These are phyloP conservation scores for Paedocypris sp. DNA, from an alignment of 2,113 vertebrate genomes.

Conservation along the genomic window DNA sequence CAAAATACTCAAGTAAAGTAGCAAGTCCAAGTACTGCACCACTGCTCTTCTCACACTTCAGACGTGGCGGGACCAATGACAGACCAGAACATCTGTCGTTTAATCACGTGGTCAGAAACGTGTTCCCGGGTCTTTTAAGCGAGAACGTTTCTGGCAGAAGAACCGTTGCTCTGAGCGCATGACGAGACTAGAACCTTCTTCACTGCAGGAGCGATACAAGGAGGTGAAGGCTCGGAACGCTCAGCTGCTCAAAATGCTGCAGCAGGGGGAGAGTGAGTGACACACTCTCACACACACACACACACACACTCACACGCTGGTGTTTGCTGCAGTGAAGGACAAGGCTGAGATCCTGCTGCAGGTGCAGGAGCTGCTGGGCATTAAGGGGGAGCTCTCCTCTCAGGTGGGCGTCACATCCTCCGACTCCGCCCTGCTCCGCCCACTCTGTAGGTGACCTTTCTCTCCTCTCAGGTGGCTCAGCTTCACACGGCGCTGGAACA, in stretches of 20 bases:
- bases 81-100: too few species aligned
- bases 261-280: conserved; percentile 69
- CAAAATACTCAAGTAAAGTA: too few species aligned
- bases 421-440: too few species aligned
- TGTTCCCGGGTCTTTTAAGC: too few species aligned
- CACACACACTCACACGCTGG: background rate
- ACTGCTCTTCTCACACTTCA: too few species aligned
- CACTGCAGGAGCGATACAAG: conserved; percentile 58
- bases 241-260: conserved; percentile 68
- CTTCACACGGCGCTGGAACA: conserved; percentile 83
- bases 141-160: too few species aligned
- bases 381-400: conserved; percentile 83
- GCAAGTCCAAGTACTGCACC: too few species aligned
- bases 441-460: too few species aligned
- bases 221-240: conserved; percentile 67
- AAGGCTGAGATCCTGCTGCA: conserved; percentile 89
- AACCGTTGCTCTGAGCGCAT: too few species aligned
- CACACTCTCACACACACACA: background rate
- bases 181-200: too few species aligned
- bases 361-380: conserved; percentile 77
- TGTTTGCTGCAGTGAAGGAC: conserved; percentile 80
- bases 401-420: conserved; percentile 77
- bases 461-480: conserved; percentile 64
- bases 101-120: too few species aligned
- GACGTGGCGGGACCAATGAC: too few species aligned